Evolutionary conservation across 2,888 invertebrate species (phyloP).

Genomic region (Vanessa cardui): DNA sequence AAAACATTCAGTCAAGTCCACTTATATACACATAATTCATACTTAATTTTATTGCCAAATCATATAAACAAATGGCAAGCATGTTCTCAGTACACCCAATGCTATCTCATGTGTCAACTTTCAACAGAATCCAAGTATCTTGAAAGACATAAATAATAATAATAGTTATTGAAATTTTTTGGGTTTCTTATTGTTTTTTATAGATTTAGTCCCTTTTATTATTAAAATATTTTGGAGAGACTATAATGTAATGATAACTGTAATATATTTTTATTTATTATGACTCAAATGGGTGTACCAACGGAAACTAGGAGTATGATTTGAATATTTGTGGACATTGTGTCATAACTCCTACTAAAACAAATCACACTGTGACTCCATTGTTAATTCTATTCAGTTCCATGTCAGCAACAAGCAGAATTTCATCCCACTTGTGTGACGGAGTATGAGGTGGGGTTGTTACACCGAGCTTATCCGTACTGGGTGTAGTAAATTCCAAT

Average conservation of each 20-base stretch:
- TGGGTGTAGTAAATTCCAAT: slow-evolving; percentile 73
- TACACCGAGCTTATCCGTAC: slow-evolving; percentile 65
- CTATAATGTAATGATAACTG: too few relatives aligned
- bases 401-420: slow-evolving; percentile 82
- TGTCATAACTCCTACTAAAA: slow-evolving; percentile 26
- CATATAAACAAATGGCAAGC: slow-evolving; percentile 38
- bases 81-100: slow-evolving; percentile 25
- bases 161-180: too few relatives aligned
- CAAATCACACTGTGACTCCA: slow-evolving; percentile 66
- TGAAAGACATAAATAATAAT: neutral
- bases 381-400: slow-evolving; percentile 82
- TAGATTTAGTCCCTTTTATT: too few relatives aligned
- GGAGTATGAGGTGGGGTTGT: slow-evolving; percentile 74
- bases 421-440: slow-evolving; percentile 82
- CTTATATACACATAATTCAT: slow-evolving; percentile 35
- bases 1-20: slow-evolving; percentile 40
- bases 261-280: neutral
- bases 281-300: neutral
- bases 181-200: too few relatives aligned
- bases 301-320: slow-evolving; percentile 1
- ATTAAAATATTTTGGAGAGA: too few relatives aligned
- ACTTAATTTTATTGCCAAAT: slow-evolving; percentile 35
- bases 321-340: slow-evolving; percentile 16
- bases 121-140: neutral
- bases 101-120: neutral